Evolutionary conservation across 2,113 vertebrate species (phyloP).

Genomic region (Triplophysa rosa): DNA sequence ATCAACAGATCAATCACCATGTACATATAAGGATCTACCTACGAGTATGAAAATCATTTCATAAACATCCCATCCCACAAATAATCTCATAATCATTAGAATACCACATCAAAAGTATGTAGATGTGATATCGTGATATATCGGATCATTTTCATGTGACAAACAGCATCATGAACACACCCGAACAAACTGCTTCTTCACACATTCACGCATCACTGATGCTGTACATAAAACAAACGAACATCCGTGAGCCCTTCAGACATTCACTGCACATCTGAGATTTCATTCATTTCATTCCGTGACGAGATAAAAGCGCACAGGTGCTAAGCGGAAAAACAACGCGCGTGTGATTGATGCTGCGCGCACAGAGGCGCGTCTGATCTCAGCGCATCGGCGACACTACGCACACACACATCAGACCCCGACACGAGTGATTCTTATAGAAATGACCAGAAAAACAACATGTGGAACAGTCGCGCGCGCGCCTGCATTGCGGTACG

Average conservation of each 20-base stretch:
- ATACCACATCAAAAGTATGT: no score
- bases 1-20: no score
- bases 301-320: background rate
- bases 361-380: background rate
- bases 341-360: background rate
- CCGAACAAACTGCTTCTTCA: no score
- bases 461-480: background rate
- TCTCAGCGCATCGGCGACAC: background rate
- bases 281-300: background rate
- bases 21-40: no score
- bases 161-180: no score
- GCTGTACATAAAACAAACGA: no score
- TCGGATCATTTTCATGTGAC: no score
- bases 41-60: no score
- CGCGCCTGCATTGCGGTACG: constrained; percentile 70
- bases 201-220: no score
- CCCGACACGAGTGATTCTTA: background rate
- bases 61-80: no score
- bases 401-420: background rate
- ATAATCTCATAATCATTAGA: no score
- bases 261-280: background rate
- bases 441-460: background rate
- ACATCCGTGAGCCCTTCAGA: background rate
- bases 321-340: background rate
- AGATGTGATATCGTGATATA: no score